Evolutionary conservation across 2,888 invertebrate genomes (phyloP).

Genomic region (Eilema depressum): DNA sequence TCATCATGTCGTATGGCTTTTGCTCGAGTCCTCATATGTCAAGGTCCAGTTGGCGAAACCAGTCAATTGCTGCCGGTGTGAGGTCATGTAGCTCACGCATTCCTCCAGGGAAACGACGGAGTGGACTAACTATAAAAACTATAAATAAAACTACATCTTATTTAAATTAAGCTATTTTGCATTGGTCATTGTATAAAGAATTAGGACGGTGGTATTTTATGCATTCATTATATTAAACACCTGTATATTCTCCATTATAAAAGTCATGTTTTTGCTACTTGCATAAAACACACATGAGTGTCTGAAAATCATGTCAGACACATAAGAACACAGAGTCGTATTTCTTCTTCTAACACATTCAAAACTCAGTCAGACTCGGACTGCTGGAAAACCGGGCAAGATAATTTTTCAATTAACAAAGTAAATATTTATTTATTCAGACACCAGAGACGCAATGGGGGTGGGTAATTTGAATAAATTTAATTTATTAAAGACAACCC

Average conservation of each 20-base stretch:
- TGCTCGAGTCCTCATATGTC: no score
- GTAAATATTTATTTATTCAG: constrained; percentile 65
- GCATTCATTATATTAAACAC: not conserved
- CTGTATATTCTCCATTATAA: no score
- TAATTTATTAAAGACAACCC: constrained; percentile 62
- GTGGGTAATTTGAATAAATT: constrained; percentile 66
- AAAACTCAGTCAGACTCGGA: constrained; percentile 9
- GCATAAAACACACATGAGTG: no score
- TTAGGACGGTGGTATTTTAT: no score
- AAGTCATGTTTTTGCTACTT: not conserved
- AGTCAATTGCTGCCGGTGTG: no score
- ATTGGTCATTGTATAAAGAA: no score
- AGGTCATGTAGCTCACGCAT: no score
- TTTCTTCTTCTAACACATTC: not conserved
- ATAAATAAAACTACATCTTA: not conserved
- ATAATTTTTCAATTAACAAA: constrained; percentile 68
- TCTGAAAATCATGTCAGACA: no score
- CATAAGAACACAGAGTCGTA: constrained; percentile 1
- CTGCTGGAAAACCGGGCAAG: constrained; percentile 37
- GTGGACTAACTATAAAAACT: no score
- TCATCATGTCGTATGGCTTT: no score
- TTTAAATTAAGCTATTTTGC: not conserved
- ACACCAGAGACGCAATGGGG: constrained; percentile 36
- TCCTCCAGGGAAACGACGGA: no score
- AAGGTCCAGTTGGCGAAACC: no score